A percentile compares a stretch with the other conserved stretches of the same genome.
Evolutionary conservation across 2,113 vertebrate genomes (phyloP).

Genomic region (Odocoileus virginianus): DNA sequence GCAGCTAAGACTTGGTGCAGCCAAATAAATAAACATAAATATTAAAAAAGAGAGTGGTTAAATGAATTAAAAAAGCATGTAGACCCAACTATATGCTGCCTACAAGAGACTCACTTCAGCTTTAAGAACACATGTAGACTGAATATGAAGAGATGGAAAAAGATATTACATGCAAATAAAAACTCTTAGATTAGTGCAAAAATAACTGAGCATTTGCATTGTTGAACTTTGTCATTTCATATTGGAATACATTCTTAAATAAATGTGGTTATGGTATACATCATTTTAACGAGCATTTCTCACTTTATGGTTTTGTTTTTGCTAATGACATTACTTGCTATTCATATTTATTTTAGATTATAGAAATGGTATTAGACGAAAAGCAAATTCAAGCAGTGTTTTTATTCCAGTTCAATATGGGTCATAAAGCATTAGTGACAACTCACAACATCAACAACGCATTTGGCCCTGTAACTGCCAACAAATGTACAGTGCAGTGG

Average conservation of each 20-base stretch:
- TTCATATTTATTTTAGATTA: not conserved
- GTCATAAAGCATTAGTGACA: not conserved
- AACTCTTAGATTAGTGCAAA: not conserved
- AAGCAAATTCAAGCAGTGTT: not conserved
- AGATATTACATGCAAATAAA: not conserved
- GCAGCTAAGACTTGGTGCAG: not conserved
- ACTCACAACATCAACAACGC: not conserved
- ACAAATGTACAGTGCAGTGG: not conserved
- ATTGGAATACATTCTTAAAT: not conserved
- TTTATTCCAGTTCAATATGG: not conserved
- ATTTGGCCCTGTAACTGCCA: not conserved
- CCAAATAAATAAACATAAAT: not conserved
- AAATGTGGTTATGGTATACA: too few relatives aligned
- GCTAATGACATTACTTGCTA: not conserved
- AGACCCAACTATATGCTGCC: not conserved
- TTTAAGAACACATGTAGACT: not conserved
- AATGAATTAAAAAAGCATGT: not conserved
- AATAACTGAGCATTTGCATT: not conserved
- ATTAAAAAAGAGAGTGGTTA: not conserved
- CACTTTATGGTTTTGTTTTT: not conserved
- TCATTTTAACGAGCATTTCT: not conserved
- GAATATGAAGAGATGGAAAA: not conserved
- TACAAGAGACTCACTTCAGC: not conserved
- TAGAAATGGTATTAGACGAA: not conserved
- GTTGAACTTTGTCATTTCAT: not conserved